phyloP scores from a whole-genome alignment of 1,140 invertebrate genomes.

The Caligus rogercresseyi region DNA sequence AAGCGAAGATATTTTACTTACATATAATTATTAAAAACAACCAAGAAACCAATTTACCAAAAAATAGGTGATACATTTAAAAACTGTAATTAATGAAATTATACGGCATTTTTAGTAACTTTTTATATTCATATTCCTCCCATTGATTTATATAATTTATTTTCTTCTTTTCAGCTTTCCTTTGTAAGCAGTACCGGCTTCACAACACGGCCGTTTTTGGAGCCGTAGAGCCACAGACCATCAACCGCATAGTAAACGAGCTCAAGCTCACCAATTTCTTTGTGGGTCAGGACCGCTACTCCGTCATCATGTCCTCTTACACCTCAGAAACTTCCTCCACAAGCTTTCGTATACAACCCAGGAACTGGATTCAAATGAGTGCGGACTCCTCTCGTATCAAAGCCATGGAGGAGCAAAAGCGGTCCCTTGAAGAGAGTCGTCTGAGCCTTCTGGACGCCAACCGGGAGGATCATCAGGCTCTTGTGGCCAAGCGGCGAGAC shows the following conservation, averaged over 20 bases:
- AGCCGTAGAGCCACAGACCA: background rate
- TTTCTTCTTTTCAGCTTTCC: constrained; percentile 3
- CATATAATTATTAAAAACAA: too few relatives aligned
- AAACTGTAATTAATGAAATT: too few relatives aligned
- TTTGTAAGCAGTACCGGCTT: constrained; percentile 12
- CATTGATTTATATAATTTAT: background rate
- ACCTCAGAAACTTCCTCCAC: constrained; percentile 2
- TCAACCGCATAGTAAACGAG: constrained; percentile 1
- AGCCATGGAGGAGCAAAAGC: background rate
- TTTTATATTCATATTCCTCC: background rate
- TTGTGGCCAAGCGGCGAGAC: background rate
- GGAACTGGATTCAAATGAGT: constrained; percentile 7
- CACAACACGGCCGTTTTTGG: constrained; percentile 18
- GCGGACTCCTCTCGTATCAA: background rate
- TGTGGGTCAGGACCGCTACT: background rate
- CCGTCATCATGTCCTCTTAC: constrained; percentile 5
- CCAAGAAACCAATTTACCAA: too few relatives aligned
- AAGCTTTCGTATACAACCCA: background rate
- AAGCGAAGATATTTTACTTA: too few relatives aligned
- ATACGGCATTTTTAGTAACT: too few relatives aligned
- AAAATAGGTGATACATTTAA: too few relatives aligned
- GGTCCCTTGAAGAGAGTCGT: background rate
- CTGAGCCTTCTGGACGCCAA: background rate
- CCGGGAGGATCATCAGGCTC: background rate
- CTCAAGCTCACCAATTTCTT: constrained; percentile 2